Percentiles rank a stretch among this genome's conserved stretches.
Conservation (phyloP, 1,140 invertebrate species). For the Globodera ellingtonae region DNA sequence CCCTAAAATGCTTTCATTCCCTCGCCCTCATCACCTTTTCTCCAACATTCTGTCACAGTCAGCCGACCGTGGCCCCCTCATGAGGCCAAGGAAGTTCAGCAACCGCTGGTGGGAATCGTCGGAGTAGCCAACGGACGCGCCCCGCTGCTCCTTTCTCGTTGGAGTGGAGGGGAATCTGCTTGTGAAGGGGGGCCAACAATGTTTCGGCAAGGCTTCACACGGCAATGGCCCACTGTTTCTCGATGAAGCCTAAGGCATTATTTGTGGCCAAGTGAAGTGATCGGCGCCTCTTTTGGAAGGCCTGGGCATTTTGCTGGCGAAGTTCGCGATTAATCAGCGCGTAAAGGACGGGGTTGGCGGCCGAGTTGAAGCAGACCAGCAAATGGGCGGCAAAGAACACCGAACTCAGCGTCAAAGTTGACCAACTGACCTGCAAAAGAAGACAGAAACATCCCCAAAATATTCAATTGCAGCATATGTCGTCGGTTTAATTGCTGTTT, state of each 20-base stretch:
- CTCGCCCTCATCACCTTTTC: neutral
- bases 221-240: slow-evolving; percentile 23
- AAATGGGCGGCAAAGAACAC: slow-evolving; percentile 63
- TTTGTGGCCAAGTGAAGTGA: slow-evolving; percentile 36
- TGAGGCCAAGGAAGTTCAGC: neutral
- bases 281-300: slow-evolving; percentile 31
- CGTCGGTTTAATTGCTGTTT: too few species aligned
- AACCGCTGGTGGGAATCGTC: slow-evolving; percentile 13
- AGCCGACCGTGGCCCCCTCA: neutral
- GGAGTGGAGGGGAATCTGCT: slow-evolving; percentile 11
- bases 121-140: slow-evolving; percentile 16
- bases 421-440: slow-evolving; percentile 45
- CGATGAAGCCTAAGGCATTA: slow-evolving; percentile 34
- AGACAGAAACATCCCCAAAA: neutral
- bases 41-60: slow-evolving; percentile 7
- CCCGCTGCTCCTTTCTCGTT: slow-evolving; percentile 12
- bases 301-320: slow-evolving; percentile 55
- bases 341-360: slow-evolving; percentile 64
- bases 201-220: neutral
- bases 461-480: neutral
- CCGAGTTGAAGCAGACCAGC: slow-evolving; percentile 64
- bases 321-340: slow-evolving; percentile 63
- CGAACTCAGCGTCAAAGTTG: slow-evolving; percentile 54
- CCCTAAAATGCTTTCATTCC: neutral
- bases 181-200: neutral